Evolutionary conservation across 2,797 vertebrate species (phyloP).

Genomic region (Oreochromis mossambicus): DNA sequence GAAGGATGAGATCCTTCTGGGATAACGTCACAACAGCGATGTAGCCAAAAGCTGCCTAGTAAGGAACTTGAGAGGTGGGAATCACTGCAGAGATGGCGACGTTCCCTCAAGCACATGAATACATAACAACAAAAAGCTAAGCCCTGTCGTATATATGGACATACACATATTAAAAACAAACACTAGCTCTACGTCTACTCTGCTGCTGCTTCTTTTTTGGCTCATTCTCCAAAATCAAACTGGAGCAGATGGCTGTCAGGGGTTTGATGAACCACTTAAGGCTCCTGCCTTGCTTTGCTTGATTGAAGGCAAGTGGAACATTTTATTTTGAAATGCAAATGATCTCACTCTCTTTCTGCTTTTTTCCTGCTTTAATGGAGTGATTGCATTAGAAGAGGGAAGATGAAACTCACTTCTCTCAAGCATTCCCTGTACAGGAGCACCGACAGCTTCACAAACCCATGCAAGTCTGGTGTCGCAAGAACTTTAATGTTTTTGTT

Average conservation of each 20-base stretch:
- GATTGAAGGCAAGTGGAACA: background rate
- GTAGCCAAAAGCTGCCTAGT: background rate
- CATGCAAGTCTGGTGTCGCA: background rate
- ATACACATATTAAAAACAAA: background rate
- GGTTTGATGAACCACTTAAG: background rate
- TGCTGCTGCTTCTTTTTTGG: background rate
- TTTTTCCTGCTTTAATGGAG: background rate
- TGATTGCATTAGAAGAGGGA: background rate
- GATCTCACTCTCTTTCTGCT: background rate
- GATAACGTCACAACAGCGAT: background rate
- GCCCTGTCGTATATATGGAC: background rate
- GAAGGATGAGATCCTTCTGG: background rate
- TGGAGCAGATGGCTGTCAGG: background rate
- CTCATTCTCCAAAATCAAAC: background rate
- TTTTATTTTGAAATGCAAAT: slow-evolving; percentile 9
- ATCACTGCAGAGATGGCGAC: background rate
- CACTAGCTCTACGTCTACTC: background rate
- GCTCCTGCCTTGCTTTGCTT: background rate
- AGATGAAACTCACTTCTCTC: background rate
- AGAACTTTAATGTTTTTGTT: background rate
- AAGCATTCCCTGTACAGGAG: background rate
- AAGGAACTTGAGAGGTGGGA: background rate
- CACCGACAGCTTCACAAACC: background rate
- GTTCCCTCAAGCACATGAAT: background rate
- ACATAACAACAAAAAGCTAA: background rate